phyloP scores from a whole-genome alignment of 1,140 invertebrate genomes.

The Radopholus similis region DNA sequence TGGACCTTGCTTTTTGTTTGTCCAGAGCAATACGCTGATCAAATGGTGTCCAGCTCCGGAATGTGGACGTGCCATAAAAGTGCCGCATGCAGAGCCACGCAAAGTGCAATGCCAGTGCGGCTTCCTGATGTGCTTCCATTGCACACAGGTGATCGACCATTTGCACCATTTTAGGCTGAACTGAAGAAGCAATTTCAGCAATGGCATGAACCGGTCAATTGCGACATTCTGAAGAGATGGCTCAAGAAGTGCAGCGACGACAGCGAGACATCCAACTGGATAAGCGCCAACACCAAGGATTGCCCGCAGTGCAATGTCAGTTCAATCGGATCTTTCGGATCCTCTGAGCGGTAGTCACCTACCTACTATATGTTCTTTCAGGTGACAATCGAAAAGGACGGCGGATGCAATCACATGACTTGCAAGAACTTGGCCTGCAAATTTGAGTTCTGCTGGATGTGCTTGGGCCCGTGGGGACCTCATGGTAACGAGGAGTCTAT shows the following conservation, averaged over 20 bases:
- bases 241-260: constrained; percentile 99
- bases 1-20: constrained; percentile 22
- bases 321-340: neutral
- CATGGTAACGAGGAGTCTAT: constrained; percentile 69
- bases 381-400: constrained; percentile 59
- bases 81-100: constrained; percentile 81
- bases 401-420: constrained; percentile 97
- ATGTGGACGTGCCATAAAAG: constrained; percentile 91
- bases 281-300: constrained; percentile 91
- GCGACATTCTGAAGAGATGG: constrained; percentile 86
- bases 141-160: constrained; percentile 68
- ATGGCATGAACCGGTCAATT: constrained; percentile 98
- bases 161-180: neutral
- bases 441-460: constrained; percentile 98
- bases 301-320: constrained; percentile 50
- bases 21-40: constrained; percentile 84
- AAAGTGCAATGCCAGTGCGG: constrained; percentile 89
- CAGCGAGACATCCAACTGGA: constrained; percentile 98
- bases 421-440: constrained; percentile 98
- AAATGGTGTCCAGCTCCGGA: constrained; percentile 96
- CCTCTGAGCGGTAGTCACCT: neutral
- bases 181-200: too few species aligned
- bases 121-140: constrained; percentile 71
- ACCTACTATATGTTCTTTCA: constrained; percentile 18
- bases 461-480: constrained; percentile 94